These are phyloP conservation scores for Mesorhabditis spiculigera DNA, from an alignment of 2,888 invertebrate species.

Conservation along the genomic window DNA sequence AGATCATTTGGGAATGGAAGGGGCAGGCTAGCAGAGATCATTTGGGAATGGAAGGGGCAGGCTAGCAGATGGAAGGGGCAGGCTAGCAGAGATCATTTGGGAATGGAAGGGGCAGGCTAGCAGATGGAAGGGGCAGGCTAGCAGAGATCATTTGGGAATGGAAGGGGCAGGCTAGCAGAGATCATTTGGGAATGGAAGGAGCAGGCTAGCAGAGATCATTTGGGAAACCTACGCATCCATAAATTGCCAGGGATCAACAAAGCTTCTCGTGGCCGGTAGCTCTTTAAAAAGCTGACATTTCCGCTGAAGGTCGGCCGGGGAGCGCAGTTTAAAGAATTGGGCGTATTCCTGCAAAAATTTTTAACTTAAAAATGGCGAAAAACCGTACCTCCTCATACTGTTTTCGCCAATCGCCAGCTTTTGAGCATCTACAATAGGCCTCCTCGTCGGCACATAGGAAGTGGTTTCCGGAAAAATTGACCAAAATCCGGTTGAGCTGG, in stretches of 20 bases:
- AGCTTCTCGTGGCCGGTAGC: conserved; percentile 10
- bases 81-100: too few species aligned
- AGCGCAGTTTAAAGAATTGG: not conserved
- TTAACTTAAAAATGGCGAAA: not conserved
- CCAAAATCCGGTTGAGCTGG: not conserved
- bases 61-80: too few species aligned
- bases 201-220: not conserved
- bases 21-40: too few species aligned
- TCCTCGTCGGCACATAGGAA: not conserved
- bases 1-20: too few species aligned
- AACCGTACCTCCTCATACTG: conserved; percentile 8
- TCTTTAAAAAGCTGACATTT: conserved; percentile 10
- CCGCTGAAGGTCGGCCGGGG: conserved; percentile 9
- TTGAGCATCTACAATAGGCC: conserved; percentile 5
- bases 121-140: too few species aligned
- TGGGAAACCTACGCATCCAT: conserved; percentile 11
- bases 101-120: too few species aligned
- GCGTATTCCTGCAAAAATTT: conserved; percentile 6
- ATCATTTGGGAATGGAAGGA: too few species aligned
- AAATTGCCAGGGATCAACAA: conserved; percentile 17
- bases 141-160: too few species aligned
- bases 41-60: too few species aligned
- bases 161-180: too few species aligned
- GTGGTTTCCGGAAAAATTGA: not conserved
- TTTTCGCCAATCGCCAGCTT: not conserved